Percentiles rank a stretch among this genome's conserved stretches.
Conservation (phyloP, 2,797 vertebrate genomes). For the Pseudopleuronectes americanus region DNA sequence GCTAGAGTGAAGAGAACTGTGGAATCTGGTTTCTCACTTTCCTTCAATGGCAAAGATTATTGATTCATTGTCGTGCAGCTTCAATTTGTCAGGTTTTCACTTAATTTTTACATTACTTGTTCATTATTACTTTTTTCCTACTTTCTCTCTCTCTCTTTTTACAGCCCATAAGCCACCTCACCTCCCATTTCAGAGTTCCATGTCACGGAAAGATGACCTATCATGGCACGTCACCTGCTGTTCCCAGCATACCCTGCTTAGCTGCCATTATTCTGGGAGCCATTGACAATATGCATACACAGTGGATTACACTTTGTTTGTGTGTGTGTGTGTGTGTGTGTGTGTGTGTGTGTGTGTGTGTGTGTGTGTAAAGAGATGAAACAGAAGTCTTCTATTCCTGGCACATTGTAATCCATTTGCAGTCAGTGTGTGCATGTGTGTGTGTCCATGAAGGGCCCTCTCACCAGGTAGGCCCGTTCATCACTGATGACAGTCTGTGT, state of each 20-base stretch:
- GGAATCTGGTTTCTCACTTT: background rate
- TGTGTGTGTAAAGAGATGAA: slow-evolving; percentile 35
- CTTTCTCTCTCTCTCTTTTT: background rate
- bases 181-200: slow-evolving; percentile 5
- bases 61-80: background rate
- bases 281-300: slow-evolving; percentile 50
- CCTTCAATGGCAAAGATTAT: background rate
- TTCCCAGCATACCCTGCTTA: slow-evolving; percentile 50
- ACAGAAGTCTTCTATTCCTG: slow-evolving; percentile 55
- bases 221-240: slow-evolving; percentile 61
- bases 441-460: slow-evolving; percentile 39
- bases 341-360: slow-evolving; percentile 11
- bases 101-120: background rate
- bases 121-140: background rate
- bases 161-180: background rate
- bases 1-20: too few species aligned
- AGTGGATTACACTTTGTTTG: slow-evolving; percentile 39
- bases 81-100: background rate
- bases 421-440: slow-evolving; percentile 21
- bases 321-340: slow-evolving; percentile 5
- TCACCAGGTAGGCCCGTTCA: slow-evolving; percentile 66
- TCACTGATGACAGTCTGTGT: slow-evolving; percentile 59
- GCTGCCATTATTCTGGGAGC: slow-evolving; percentile 51
- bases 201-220: slow-evolving; percentile 49
- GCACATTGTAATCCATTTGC: slow-evolving; percentile 55